These are phyloP conservation scores for Avahi laniger DNA, from an alignment of 2,797 vertebrate species.

Conservation along the genomic window DNA sequence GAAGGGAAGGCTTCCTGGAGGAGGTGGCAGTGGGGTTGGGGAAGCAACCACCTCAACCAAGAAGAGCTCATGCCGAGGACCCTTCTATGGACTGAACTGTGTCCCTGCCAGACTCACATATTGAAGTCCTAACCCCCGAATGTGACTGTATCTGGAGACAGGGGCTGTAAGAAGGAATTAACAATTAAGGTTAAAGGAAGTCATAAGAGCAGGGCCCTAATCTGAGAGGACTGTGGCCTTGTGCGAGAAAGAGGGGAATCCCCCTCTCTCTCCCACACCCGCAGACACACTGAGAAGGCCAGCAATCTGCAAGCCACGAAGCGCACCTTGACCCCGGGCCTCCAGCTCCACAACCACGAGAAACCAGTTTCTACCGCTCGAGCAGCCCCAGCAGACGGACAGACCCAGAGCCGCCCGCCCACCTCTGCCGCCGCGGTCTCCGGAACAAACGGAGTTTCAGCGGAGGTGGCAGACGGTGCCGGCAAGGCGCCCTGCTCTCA, in stretches of 20 bases:
- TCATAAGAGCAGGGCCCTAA: accelerated
- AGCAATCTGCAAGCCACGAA: accelerated
- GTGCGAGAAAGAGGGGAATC: background rate
- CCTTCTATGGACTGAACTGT: background rate
- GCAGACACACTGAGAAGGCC: background rate
- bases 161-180: background rate
- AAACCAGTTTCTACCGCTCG: accelerated
- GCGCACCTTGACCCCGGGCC: background rate
- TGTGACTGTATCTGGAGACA: background rate
- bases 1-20: background rate
- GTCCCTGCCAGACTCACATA: background rate
- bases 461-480: background rate
- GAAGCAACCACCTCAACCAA: background rate
- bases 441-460: background rate
- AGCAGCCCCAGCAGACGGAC: accelerated
- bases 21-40: background rate
- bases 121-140: background rate
- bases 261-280: accelerated
- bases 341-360: background rate
- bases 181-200: background rate
- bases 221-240: background rate
- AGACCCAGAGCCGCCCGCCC: background rate
- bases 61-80: background rate
- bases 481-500: background rate
- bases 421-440: background rate